phyloP scores from a whole-genome alignment of 2,797 vertebrate species.

The Eulemur coronatus region DNA sequence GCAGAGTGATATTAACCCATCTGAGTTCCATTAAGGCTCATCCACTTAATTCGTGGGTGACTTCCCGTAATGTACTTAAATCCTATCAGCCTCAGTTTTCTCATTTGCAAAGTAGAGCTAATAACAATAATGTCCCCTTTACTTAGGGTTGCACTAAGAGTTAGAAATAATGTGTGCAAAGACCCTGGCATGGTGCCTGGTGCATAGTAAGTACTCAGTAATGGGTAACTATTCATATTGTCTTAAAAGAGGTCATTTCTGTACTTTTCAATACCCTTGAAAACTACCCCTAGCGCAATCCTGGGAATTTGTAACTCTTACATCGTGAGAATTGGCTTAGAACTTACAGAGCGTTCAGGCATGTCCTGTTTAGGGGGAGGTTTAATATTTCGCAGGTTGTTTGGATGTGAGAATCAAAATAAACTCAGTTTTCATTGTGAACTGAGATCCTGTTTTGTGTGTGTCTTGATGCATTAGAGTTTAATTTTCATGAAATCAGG shows the following conservation, averaged over 20 bases:
- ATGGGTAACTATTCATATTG: not conserved
- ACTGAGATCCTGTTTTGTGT: slow-evolving; percentile 3
- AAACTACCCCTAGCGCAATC: not conserved
- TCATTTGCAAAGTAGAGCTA: not conserved
- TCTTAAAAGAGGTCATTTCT: not conserved
- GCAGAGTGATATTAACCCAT: not conserved
- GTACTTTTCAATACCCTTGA: not conserved
- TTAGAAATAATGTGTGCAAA: not conserved
- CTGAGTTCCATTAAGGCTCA: not conserved
- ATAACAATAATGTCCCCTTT: not conserved
- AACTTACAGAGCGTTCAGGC: not conserved
- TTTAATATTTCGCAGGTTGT: slow-evolving; percentile 13
- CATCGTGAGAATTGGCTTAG: not conserved
- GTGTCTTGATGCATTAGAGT: not conserved
- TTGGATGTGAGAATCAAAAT: slow-evolving; percentile 31
- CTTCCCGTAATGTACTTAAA: not conserved
- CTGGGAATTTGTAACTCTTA: not conserved
- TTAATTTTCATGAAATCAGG: not conserved
- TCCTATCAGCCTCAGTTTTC: not conserved
- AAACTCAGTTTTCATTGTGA: slow-evolving; percentile 40
- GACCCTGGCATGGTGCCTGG: not conserved
- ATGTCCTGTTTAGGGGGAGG: not conserved
- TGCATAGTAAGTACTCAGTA: not conserved
- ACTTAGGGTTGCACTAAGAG: not conserved
- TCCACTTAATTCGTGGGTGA: not conserved